Conservation (phyloP, 2,113 vertebrate species). For the Rhipidura dahli region DNA sequence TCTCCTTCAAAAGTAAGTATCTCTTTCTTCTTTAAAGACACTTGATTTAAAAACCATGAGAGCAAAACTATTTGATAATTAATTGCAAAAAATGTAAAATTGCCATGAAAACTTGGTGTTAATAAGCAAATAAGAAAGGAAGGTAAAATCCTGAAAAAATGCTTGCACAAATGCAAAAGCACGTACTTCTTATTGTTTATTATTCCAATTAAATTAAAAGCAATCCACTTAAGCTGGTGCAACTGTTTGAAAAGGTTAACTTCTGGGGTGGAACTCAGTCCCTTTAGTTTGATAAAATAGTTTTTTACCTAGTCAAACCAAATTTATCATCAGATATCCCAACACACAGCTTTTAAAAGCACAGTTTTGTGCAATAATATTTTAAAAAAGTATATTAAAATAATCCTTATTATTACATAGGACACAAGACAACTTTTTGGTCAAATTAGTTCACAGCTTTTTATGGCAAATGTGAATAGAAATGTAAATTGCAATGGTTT, state of each 20-base stretch:
- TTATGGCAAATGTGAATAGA: neutral
- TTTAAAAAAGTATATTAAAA: neutral
- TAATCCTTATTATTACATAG: neutral
- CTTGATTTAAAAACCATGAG: neutral
- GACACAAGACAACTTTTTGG: neutral
- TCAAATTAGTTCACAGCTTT: neutral
- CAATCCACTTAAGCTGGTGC: neutral
- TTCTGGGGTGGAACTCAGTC: neutral
- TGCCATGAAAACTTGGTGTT: neutral
- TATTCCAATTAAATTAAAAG: neutral
- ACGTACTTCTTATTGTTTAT: neutral
- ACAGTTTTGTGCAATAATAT: neutral
- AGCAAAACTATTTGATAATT: neutral
- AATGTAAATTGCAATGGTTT: neutral
- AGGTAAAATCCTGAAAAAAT: neutral
- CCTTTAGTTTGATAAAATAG: neutral
- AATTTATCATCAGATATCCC: neutral
- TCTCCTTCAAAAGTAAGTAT: neutral
- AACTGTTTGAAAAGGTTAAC: neutral
- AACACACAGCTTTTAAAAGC: neutral
- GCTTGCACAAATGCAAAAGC: neutral
- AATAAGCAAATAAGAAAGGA: neutral
- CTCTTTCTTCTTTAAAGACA: neutral
- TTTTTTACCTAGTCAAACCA: neutral
- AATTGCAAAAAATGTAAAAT: neutral